These are phyloP conservation scores for Tupaia tana DNA, from an alignment of 2,113 vertebrate species.

Conservation along the genomic window DNA sequence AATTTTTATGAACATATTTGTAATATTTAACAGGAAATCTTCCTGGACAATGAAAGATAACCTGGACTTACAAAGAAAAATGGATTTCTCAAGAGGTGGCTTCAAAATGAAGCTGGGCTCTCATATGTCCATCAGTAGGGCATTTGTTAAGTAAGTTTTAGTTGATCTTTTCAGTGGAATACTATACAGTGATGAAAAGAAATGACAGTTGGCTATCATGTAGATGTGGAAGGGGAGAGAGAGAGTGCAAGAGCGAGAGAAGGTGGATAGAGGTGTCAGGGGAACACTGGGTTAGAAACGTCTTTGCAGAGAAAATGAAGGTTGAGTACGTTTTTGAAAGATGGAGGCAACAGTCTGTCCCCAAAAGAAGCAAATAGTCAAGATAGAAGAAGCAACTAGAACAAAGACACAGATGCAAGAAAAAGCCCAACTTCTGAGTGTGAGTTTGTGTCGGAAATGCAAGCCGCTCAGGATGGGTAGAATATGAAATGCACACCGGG, in stretches of 20 bases:
- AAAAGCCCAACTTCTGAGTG: background rate
- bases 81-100: background rate
- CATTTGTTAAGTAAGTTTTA: background rate
- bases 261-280: background rate
- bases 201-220: background rate
- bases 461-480: background rate
- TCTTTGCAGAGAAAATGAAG: background rate
- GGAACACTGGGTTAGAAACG: background rate
- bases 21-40: constrained; percentile 42
- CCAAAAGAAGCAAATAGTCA: background rate
- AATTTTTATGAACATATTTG: background rate
- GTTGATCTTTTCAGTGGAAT: background rate
- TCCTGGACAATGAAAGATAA: background rate
- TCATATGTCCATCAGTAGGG: background rate
- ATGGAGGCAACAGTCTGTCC: background rate
- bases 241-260: background rate
- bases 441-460: background rate
- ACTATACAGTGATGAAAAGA: background rate
- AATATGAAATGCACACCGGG: background rate
- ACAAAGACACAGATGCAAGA: background rate
- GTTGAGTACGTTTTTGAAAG: background rate
- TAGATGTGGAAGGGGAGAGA: background rate
- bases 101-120: background rate
- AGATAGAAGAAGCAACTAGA: background rate
- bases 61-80: background rate